Conservation (phyloP, 2,797 vertebrate genomes). For the Philypnodon macrostomus region DNA sequence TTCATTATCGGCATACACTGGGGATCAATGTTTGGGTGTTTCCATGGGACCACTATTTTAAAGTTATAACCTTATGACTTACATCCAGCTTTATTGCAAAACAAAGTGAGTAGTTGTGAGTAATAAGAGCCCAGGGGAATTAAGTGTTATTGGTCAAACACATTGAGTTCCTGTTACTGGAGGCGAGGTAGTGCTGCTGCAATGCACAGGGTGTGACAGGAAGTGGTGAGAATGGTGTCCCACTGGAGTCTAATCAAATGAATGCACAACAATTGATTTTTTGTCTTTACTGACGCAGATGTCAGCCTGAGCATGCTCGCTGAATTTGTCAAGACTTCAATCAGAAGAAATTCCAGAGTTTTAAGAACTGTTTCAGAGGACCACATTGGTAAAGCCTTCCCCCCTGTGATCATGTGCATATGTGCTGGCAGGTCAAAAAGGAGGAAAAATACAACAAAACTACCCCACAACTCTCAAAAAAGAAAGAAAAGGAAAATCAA, state of each 20-base stretch:
- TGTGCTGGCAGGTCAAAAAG: constrained; percentile 22
- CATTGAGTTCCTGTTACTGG: constrained; percentile 25
- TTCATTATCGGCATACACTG: constrained; percentile 2
- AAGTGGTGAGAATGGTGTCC: constrained; percentile 15
- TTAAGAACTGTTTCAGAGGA: neutral
- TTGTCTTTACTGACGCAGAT: neutral
- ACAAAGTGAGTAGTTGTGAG: constrained; percentile 22
- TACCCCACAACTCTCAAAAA: neutral
- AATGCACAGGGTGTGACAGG: constrained; percentile 4
- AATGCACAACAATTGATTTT: constrained; percentile 12
- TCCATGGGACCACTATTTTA: neutral
- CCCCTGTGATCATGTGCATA: constrained; percentile 28
- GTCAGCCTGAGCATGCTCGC: neutral
- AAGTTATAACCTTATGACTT: constrained; percentile 1
- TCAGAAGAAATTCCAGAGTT: neutral
- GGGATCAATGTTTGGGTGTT: neutral
- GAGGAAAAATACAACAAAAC: neutral
- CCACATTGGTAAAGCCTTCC: constrained; percentile 27
- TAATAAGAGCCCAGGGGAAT: constrained; percentile 14
- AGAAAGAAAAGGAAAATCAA: constrained; percentile 4
- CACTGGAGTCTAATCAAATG: constrained; percentile 10
- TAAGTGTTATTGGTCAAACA: constrained; percentile 24
- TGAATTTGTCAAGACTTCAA: constrained; percentile 14
- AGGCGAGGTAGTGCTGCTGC: no score
- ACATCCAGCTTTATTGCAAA: constrained; percentile 20